phyloP scores from a whole-genome alignment of 1,140 invertebrate species.

The Geopemphigus sp. region DNA sequence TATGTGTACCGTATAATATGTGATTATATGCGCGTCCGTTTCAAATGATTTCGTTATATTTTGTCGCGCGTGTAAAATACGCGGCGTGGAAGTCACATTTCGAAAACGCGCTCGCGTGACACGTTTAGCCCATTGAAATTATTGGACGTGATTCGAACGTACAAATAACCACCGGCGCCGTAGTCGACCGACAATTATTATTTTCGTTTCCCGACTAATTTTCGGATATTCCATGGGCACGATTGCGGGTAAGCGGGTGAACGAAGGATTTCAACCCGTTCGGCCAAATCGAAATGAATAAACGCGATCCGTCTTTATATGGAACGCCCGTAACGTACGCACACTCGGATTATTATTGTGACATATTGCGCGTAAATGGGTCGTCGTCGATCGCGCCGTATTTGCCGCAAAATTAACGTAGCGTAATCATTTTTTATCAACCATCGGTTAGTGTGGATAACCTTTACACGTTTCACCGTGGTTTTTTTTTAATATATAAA shows the following conservation, averaged over 20 bases:
- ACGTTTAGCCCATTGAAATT: constrained; percentile 42
- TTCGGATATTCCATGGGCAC: background rate
- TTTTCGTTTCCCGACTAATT: background rate
- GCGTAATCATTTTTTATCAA: background rate
- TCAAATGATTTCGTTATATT: no score
- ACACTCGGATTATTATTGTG: background rate
- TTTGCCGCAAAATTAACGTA: constrained; percentile 16
- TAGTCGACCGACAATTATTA: background rate
- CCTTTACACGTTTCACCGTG: constrained; percentile 24
- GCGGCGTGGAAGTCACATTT: constrained; percentile 22
- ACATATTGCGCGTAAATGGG: background rate
- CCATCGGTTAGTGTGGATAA: background rate
- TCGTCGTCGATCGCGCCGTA: background rate
- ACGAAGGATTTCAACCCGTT: no score
- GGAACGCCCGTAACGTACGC: no score
- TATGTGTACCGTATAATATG: no score
- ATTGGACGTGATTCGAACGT: constrained; percentile 40
- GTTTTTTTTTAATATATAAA: background rate
- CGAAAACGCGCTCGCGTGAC: constrained; percentile 20
- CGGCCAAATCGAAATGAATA: no score
- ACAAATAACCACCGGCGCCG: no score
- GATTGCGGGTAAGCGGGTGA: no score
- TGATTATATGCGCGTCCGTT: no score
- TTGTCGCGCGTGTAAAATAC: no score
- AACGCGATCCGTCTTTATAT: background rate